Conservation (phyloP, 2,888 invertebrate genomes). For the Patella caerulea region DNA sequence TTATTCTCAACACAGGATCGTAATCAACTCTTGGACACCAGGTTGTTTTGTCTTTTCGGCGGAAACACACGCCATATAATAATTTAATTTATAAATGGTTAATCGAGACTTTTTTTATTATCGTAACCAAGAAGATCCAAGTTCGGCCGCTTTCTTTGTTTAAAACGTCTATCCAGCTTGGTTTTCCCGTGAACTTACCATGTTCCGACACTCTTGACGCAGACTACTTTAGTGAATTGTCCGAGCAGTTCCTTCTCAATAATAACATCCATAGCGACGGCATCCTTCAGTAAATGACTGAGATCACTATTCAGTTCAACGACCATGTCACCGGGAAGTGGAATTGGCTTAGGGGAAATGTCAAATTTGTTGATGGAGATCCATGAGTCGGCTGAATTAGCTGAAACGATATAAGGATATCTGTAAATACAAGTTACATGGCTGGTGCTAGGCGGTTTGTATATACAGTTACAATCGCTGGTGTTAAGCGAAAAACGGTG, state of each 20-base stretch:
- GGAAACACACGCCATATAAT: too few relatives aligned
- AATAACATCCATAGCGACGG: constrained; percentile 20
- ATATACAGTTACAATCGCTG: too few relatives aligned
- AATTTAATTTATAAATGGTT: too few relatives aligned
- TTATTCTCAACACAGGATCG: too few relatives aligned
- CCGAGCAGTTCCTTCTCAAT: constrained; percentile 27
- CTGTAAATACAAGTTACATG: too few relatives aligned
- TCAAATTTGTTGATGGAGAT: constrained; percentile 10
- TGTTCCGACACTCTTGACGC: constrained; percentile 21
- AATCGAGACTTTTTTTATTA: too few relatives aligned
- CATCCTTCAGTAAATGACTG: constrained; percentile 14
- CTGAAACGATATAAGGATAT: not conserved
- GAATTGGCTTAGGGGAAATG: constrained; percentile 16
- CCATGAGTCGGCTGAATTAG: not conserved
- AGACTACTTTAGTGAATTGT: constrained; percentile 19
- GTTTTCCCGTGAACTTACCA: constrained; percentile 17
- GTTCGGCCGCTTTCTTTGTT: too few relatives aligned
- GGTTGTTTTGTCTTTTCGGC: fast-evolving
- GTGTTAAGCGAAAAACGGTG: too few relatives aligned
- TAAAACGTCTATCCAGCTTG: too few relatives aligned
- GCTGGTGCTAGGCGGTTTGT: too few relatives aligned
- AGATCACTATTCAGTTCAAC: constrained; percentile 21
- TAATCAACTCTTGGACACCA: too few relatives aligned
- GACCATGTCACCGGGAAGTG: constrained; percentile 20
- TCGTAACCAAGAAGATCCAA: too few relatives aligned